Conservation (phyloP, 2,797 vertebrate species). For the Eulemur mongoz region DNA sequence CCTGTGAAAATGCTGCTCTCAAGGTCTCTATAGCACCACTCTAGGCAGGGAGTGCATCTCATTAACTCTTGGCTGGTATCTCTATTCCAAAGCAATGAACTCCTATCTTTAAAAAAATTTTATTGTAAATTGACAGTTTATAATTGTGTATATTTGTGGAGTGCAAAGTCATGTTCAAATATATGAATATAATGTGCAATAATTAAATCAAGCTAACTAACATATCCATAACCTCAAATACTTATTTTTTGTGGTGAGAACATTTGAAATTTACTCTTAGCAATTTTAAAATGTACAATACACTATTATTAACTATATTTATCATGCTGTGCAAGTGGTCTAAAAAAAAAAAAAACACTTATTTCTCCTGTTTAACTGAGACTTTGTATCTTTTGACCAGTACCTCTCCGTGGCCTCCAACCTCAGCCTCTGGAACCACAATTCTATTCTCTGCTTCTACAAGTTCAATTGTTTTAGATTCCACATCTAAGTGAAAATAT, state of each 20-base stretch:
- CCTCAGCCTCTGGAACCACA: not conserved
- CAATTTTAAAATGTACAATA: not conserved
- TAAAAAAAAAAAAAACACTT: not conserved
- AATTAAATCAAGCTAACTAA: not conserved
- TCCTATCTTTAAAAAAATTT: not conserved
- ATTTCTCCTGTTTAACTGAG: not conserved
- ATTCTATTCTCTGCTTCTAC: not conserved
- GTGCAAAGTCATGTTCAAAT: not conserved
- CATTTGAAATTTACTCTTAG: not conserved
- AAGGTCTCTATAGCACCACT: not conserved
- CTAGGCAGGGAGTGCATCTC: not conserved
- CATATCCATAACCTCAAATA: not conserved
- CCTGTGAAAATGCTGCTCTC: slow-evolving; percentile 30
- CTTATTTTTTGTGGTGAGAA: not conserved
- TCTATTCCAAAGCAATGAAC: not conserved
- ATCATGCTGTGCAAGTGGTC: not conserved
- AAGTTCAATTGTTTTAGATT: not conserved
- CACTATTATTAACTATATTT: not conserved
- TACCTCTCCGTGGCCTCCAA: too few relatives aligned
- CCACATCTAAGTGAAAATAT: not conserved
- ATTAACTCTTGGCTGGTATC: not conserved
- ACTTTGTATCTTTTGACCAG: not conserved
- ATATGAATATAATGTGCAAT: not conserved
- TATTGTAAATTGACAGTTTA: not conserved
- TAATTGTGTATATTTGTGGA: not conserved